Percentiles rank a stretch among this genome's conserved stretches.
Evolutionary conservation across 2,888 invertebrate genomes (phyloP).

Genomic region (Chirona hameri): DNA sequence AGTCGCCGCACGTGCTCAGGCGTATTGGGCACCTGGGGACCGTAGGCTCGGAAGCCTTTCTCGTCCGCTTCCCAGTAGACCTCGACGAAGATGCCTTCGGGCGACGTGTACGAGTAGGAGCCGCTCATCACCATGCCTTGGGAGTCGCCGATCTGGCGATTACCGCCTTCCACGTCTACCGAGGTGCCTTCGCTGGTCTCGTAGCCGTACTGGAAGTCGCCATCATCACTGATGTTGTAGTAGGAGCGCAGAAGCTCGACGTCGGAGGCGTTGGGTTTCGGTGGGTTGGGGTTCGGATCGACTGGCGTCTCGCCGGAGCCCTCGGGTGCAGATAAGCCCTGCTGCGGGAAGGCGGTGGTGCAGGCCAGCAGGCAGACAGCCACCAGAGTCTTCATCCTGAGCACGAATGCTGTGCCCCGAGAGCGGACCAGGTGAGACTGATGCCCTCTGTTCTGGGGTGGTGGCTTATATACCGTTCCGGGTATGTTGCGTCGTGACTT

Average conservation of each 20-base stretch:
- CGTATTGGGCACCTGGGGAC: background rate
- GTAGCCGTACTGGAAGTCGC: conserved; percentile 13
- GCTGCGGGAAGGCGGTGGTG: background rate
- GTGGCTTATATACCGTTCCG: background rate
- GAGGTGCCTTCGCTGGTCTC: conserved; percentile 5
- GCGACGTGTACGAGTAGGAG: background rate
- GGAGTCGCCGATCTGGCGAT: background rate
- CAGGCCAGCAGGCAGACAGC: background rate
- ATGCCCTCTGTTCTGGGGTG: background rate
- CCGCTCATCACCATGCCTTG: conserved; percentile 3
- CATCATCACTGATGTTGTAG: background rate
- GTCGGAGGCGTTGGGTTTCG: background rate
- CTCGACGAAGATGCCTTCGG: background rate
- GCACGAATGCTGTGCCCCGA: background rate
- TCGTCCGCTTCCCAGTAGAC: conserved; percentile 13
- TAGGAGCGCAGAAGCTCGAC: background rate
- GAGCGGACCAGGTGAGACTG: background rate
- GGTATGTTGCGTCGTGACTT: no score
- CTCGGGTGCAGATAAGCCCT: background rate
- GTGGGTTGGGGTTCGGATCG: background rate
- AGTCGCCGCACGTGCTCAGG: background rate
- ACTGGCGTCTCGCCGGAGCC: background rate
- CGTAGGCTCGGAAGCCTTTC: background rate
- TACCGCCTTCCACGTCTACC: background rate
- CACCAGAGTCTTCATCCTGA: background rate